Percentiles rank a stretch among this genome's conserved stretches.
Evolutionary conservation across 2,797 vertebrate species (phyloP).

Genomic region (Lithobates pipiens): DNA sequence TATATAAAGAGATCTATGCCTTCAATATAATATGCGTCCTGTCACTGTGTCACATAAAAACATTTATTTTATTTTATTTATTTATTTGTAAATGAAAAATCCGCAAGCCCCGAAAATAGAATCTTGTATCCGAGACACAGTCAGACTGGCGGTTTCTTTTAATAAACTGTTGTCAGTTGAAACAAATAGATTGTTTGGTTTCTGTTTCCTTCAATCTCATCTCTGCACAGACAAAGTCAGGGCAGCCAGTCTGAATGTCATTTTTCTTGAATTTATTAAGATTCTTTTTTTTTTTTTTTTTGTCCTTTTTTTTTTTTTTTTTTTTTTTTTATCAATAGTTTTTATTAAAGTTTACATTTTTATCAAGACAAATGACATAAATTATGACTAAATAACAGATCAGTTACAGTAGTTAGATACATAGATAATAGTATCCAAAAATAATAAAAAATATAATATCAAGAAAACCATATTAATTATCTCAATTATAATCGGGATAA

Average conservation of each 20-base stretch:
- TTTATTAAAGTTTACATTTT: too few relatives aligned
- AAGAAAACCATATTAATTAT: too few relatives aligned
- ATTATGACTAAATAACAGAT: too few relatives aligned
- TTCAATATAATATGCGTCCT: slow-evolving; percentile 7
- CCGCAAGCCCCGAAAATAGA: slow-evolving; percentile 37
- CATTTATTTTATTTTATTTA: slow-evolving; percentile 22
- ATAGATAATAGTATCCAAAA: too few relatives aligned
- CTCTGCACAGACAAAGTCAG: slow-evolving; percentile 42
- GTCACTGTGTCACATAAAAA: slow-evolving; percentile 8
- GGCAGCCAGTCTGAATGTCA: slow-evolving; percentile 33
- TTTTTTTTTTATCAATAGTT: too few relatives aligned
- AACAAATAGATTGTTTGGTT: slow-evolving; percentile 40
- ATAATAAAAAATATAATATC: too few relatives aligned
- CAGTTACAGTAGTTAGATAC: too few relatives aligned
- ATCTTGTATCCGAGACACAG: neutral
- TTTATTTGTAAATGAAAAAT: slow-evolving; percentile 35
- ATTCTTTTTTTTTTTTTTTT: neutral
- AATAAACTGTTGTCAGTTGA: slow-evolving; percentile 46
- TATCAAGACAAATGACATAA: too few relatives aligned
- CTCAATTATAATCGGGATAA: too few relatives aligned
- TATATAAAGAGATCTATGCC: slow-evolving; percentile 10
- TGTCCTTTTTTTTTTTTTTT: neutral
- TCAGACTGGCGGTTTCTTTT: slow-evolving; percentile 17
- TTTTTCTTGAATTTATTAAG: slow-evolving; percentile 14
- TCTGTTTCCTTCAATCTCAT: slow-evolving; percentile 35